Base-by-base conservation (phyloP, 2,888 invertebrate species). In the Drosophila ustulata region DNA sequence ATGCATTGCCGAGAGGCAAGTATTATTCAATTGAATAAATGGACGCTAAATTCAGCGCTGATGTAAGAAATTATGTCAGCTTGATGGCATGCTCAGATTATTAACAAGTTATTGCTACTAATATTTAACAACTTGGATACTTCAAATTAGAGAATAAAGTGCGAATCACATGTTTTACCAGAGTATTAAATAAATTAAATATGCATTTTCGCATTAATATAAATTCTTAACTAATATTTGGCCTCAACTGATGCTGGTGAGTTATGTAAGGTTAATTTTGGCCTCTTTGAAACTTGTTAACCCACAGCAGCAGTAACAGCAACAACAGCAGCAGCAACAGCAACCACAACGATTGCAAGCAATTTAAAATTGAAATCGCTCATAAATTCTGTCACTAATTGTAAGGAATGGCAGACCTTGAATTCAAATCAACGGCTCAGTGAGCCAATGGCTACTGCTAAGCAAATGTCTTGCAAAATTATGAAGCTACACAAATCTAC, bases 361-460 rank as follows among this genome's bases (percentile, higher is more conserved):
- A 78, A 71, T 67, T 73, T 82, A 53, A 85, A 85, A 85, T 82
- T 85, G 79, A 82, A 85, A 85, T 83, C 83, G 85, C 85, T 83
- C 85, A 83, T 83, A 83, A 83, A 83, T 83, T 83, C 79, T 82
- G 81, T 81, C 79, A 79, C 83, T 83, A 83, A 83, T 85, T 83
- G 83, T 80, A 85, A 85, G 69, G 85, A 83, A 83, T 85, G 85
- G 83, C 80, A 85, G 83, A 85, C 83, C 83, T 83, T 83, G 83
- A 71, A 82, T 64, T 77, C 67, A 77, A 82, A 78, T 78, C 77
- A 78, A 67, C 77, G 53, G 63, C 75, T 71, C 75, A 71, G 76
- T 63, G 57, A 76, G 66, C 66, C 73, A 76, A 52, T 71, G 66
- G 76, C 76, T 76, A 77, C 76, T 77, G 77, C 76, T 63, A 73